phyloP scores from a whole-genome alignment of 2,888 invertebrate genomes.

The Volucella zonaria region DNA sequence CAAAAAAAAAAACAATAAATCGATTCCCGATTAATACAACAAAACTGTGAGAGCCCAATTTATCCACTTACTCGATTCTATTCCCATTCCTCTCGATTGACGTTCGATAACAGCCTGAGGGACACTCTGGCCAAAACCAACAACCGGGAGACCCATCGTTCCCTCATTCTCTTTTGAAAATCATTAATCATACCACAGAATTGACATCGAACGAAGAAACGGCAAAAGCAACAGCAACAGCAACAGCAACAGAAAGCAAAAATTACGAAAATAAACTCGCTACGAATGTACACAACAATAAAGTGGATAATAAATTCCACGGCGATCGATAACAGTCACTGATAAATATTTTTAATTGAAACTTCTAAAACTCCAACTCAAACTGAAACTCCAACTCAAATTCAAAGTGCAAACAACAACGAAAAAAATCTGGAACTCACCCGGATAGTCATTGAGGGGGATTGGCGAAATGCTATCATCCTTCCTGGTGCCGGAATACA shows the following conservation, averaged over 20 bases:
- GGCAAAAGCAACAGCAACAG: too few relatives aligned
- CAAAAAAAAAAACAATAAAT: conserved; percentile 19
- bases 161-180: conserved; percentile 22
- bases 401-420: too few relatives aligned
- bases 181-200: conserved; percentile 64
- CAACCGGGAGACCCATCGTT: background rate
- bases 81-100: conserved; percentile 4
- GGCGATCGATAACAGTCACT: conserved; percentile 41
- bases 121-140: conserved; percentile 21
- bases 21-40: conserved; percentile 65
- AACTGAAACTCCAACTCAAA: too few relatives aligned
- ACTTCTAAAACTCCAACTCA: conserved; percentile 27
- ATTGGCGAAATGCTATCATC: conserved; percentile 43
- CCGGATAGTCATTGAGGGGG: conserved; percentile 61
- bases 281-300: background rate
- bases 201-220: conserved; percentile 48
- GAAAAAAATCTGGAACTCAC: conserved; percentile 36
- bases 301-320: conserved; percentile 56
- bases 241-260: background rate
- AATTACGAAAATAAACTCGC: conserved; percentile 38
- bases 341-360: conserved; percentile 70
- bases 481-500: conserved; percentile 24
- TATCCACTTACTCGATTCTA: conserved; percentile 8
- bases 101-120: conserved; percentile 37
- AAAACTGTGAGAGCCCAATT: conserved; percentile 58